Evolutionary conservation across 2,113 vertebrate species (phyloP).

Genomic region (Ciconia boyciana): DNA sequence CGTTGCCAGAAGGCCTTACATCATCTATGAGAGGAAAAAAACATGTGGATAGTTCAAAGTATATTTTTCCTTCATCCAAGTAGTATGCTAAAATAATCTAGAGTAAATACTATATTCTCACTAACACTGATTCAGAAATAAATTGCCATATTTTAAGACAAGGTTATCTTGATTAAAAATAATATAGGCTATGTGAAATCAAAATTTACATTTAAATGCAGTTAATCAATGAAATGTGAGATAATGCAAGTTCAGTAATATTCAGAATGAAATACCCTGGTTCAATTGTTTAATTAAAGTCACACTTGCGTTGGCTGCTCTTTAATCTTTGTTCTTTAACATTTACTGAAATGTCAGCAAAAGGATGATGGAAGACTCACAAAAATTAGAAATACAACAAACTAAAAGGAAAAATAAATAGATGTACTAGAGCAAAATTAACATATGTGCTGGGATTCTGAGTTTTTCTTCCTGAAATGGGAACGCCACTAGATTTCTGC

Average conservation of each 20-base stretch:
- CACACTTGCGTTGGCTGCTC: background rate
- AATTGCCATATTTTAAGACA: background rate
- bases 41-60: background rate
- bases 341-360: background rate
- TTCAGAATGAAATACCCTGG: background rate
- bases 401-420: background rate
- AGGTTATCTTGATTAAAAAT: background rate
- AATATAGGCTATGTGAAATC: background rate
- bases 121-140: background rate
- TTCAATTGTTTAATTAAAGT: slow-evolving; percentile 26
- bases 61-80: background rate
- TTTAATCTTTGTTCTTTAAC: background rate
- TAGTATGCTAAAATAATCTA: background rate
- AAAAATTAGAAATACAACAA: background rate
- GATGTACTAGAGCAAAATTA: background rate
- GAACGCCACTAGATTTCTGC: background rate
- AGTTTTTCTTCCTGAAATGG: background rate
- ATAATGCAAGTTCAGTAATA: slow-evolving; percentile 13
- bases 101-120: background rate
- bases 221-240: background rate
- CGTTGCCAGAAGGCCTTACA: background rate
- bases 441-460: background rate
- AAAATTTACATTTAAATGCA: background rate
- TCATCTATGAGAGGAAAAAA: background rate
- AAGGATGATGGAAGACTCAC: background rate